Evolutionary conservation across 35 echinoderm and acorn worm genomes (phyloP).

Genomic region (Apostichopus parvimensis): DNA sequence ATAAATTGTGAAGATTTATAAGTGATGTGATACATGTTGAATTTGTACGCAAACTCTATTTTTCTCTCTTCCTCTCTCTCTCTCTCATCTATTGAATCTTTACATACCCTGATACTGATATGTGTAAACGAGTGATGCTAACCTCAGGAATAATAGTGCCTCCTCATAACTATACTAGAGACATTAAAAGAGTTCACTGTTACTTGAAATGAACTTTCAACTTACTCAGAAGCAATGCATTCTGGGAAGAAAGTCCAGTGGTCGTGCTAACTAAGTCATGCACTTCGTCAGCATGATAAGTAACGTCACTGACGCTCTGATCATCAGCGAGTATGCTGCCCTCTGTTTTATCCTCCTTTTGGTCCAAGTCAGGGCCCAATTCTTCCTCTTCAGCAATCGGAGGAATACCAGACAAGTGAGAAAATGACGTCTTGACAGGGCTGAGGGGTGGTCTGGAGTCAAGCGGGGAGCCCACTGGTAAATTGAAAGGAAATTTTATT

Average conservation of each 20-base stretch:
- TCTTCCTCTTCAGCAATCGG: constrained; percentile 91
- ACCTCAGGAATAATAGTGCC: too few relatives aligned
- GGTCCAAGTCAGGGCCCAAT: neutral
- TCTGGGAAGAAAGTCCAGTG: constrained; percentile 69
- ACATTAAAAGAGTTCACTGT: neutral
- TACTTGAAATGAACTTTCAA: neutral
- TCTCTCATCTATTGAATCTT: too few relatives aligned
- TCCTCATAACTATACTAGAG: too few relatives aligned
- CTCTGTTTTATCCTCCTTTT: constrained; percentile 19
- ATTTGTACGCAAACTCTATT: too few relatives aligned
- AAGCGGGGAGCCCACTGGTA: neutral
- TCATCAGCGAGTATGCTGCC: constrained; percentile 49
- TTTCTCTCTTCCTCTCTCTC: too few relatives aligned
- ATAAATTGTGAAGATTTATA: too few relatives aligned
- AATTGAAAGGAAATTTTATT: too few relatives aligned
- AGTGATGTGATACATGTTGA: too few relatives aligned
- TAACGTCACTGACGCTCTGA: constrained; percentile 59
- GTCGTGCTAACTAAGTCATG: constrained; percentile 65
- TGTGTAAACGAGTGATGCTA: too few relatives aligned
- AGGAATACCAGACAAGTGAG: constrained; percentile 64
- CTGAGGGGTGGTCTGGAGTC: constrained; percentile 56
- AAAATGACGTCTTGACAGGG: constrained; percentile 77
- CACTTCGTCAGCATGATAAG: constrained; percentile 86
- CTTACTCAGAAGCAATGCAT: constrained; percentile 88
- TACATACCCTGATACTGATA: too few relatives aligned